Evolutionary conservation across 2,888 invertebrate genomes (phyloP).

Genomic region (Tribolium freemani): DNA sequence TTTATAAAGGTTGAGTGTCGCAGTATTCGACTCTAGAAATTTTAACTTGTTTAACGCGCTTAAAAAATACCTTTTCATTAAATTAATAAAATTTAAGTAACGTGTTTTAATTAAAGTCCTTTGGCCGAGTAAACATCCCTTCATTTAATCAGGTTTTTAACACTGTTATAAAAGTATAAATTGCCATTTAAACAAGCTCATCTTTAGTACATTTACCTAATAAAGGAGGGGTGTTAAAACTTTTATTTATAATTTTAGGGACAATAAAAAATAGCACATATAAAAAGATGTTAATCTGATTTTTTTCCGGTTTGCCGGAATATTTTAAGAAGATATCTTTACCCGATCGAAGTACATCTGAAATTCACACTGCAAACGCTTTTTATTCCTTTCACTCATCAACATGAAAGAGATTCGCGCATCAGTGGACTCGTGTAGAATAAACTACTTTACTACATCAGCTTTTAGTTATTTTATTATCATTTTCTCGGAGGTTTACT

Average conservation of each 20-base stretch:
- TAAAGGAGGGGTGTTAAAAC: not conserved
- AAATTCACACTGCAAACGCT: conserved; percentile 22
- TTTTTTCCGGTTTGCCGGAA: not conserved
- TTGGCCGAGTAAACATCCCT: not conserved
- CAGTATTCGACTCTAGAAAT: not conserved
- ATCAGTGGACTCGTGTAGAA: conserved; percentile 21
- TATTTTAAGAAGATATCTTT: conserved; percentile 3
- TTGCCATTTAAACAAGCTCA: not conserved
- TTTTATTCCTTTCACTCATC: conserved; percentile 18
- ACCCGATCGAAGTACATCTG: not conserved
- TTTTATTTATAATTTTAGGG: not conserved
- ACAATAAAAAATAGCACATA: not conserved
- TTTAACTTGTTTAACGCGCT: not conserved
- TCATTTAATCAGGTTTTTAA: not conserved
- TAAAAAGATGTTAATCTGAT: not conserved
- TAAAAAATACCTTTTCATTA: not conserved
- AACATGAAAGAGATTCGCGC: conserved; percentile 30
- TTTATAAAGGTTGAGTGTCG: not conserved
- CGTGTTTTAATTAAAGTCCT: not conserved
- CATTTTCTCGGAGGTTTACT: conserved; percentile 12
- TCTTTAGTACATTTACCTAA: too few relatives aligned
- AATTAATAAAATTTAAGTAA: not conserved
- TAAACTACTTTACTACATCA: conserved; percentile 19
- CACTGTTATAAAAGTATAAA: not conserved
- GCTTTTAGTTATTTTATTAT: conserved; percentile 24